phyloP scores from a whole-genome alignment of 2,888 invertebrate species.

The Eristalinus sepulchralis region DNA sequence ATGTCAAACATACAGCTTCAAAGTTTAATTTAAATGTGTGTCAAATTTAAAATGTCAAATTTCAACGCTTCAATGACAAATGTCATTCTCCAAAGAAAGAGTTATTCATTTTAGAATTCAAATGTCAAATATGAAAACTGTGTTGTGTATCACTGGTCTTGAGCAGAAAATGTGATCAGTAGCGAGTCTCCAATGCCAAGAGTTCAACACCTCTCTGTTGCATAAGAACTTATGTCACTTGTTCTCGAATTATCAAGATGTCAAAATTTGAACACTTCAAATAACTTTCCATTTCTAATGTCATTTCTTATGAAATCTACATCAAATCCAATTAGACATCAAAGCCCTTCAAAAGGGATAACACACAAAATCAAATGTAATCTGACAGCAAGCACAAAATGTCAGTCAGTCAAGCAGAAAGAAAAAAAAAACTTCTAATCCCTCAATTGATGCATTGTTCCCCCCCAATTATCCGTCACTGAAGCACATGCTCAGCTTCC shows the following conservation, averaged over 20 bases:
- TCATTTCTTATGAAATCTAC: no score
- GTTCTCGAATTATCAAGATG: no score
- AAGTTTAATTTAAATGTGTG: not conserved
- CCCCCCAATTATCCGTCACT: not conserved
- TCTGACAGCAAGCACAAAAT: not conserved
- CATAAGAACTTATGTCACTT: no score
- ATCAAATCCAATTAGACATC: not conserved
- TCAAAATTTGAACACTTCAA: no score
- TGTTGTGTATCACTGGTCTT: no score
- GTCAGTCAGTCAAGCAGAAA: no score
- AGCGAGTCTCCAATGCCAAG: no score
- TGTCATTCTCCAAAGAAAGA: no score
- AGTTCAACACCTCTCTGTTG: no score
- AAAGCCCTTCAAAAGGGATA: not conserved
- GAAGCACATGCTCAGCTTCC: not conserved
- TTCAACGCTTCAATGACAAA: not conserved
- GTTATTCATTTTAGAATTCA: not conserved
- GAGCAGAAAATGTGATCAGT: not conserved
- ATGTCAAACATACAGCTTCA: not conserved
- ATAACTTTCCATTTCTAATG: no score
- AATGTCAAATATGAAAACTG: not conserved
- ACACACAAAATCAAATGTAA: not conserved
- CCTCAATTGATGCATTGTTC: not conserved
- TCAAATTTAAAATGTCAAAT: not conserved
- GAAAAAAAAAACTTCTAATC: not conserved